Evolutionary conservation across 2,113 vertebrate genomes (phyloP), one percentile per base, ranked within the genome.

Genomic region (Meriones unguiculatus): DNA sequence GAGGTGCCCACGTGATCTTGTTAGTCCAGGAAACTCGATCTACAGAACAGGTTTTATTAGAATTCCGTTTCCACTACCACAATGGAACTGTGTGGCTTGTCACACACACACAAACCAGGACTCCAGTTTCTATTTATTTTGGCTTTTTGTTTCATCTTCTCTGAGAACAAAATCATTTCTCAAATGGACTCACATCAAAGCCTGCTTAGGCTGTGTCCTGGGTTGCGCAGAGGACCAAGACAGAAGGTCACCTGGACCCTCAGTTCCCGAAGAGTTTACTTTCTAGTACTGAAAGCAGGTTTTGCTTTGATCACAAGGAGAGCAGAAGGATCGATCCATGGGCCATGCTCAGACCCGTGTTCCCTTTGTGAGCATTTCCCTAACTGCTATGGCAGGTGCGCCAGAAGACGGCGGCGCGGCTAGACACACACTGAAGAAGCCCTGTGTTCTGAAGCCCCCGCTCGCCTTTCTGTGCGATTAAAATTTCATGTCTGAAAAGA

Each of bases 401-500:
- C 38, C 69, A n/a, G 22, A 25, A 52, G 89, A n/a, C n/a, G 22
- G 35, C 0, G 0, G 12, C 12, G 9, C 3, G 17, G 46, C 3
- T 35, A 82, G 89, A 72, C 0, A 4, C 67, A 77, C 9, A 10
- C 1, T 7, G 91, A 77, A 70, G 54, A 72, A 73, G 32, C 0
- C 75, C 57, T 85, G 62, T 81, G 72, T 46, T 73, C 69, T 84
- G 15, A 52, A 87, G 41, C 3, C 62, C 59, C 13, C 54, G n/a
- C 38, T 38, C 70, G 87, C 67, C 94, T 86, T 86, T 24, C 28
- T 92, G 54, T 11, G 24, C 30, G 15, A 95, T 95, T 89, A 93
- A 95, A 96, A 95, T 64, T 90, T 95, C 54, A 95, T 38, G 78
- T 84, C 64, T 75, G 62, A 90, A 75, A 93, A 72, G 64, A 81